Conservation (phyloP, 2,797 vertebrate genomes). For the Lepus townsendii region DNA sequence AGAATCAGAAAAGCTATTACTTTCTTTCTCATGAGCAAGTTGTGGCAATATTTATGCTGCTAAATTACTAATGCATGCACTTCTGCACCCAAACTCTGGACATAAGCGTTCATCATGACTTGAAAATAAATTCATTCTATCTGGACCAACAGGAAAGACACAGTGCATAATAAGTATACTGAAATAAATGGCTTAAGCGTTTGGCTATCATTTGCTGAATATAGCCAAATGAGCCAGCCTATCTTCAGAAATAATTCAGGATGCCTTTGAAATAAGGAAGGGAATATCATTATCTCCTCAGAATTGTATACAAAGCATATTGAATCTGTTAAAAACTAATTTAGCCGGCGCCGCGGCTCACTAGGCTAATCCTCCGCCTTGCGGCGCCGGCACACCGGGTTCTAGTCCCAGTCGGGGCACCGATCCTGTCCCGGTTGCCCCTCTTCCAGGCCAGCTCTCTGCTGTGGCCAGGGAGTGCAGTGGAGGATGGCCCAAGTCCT, state of each 20-base stretch:
- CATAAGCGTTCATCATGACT: slow-evolving; percentile 54
- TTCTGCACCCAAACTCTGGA: slow-evolving; percentile 39
- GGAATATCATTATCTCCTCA: no score
- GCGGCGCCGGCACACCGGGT: no score
- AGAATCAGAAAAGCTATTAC: slow-evolving; percentile 64
- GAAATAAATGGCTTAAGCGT: slow-evolving; percentile 86
- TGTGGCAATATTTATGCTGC: slow-evolving; percentile 64
- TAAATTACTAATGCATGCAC: slow-evolving; percentile 48
- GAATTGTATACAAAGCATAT: no score
- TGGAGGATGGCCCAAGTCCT: no score
- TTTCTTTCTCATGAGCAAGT: slow-evolving; percentile 60
- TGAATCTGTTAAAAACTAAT: no score
- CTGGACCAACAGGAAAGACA: slow-evolving; percentile 79
- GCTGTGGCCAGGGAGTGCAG: no score
- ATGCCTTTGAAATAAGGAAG: slow-evolving; percentile 82
- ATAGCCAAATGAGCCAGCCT: slow-evolving; percentile 76
- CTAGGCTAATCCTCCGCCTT: no score
- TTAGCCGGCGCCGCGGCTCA: no score
- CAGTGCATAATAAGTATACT: slow-evolving; percentile 68
- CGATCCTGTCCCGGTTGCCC: no score
- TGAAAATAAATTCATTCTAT: slow-evolving; percentile 78
- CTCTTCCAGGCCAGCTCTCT: no score
- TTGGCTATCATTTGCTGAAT: slow-evolving; percentile 80
- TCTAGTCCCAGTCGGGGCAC: no score
- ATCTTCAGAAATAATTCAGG: slow-evolving; percentile 82